Base-by-base conservation (phyloP, 2,888 invertebrate genomes). In the Lepidocyrtinus sp. region DNA sequence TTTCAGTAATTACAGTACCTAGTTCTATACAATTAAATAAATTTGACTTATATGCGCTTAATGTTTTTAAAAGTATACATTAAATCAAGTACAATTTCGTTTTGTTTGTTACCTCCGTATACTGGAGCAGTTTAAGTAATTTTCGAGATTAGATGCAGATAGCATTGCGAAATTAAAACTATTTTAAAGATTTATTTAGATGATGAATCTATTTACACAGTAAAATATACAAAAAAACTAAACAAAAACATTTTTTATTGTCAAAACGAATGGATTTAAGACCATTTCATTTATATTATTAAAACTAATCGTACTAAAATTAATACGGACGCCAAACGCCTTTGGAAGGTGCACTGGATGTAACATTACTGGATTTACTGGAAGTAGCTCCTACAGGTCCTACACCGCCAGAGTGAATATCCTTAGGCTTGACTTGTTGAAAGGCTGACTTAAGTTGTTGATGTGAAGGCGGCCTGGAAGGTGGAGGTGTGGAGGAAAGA, bases 301-400 rank as follows among this genome's bases (percentile, higher is more conserved):
- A 69, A 64, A 36, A 12, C 36, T 46, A n/a, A n/a, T 59, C 1
- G 45, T 61, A 25, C 46, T 61, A 70, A 63, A 27, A 59, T 83
- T 64, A 86, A 64, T 86, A 86, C 9, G 86, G 86, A 72, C 85
- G 71, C 86, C 86, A 86, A 21, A 86, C 84, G 15, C 84, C 84
- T 82, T 86, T 86, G 12, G 83, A 82, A 1, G 86, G 83, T 5
- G 83, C 83, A 72, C 59, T 83, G 22, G 84, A 83, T 12, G 86
- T 84, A 17, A 83, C 81, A 17, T 75, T 83, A 2, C 81, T 73
- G 7, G 77, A 50, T 46, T 62, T 71, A n/a, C n/a, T n/a, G n/a
- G n/a, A n/a, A 19, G n/a, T 24, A 3, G 67, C 80, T 1, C 82
- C 72, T 22, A 76, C 82, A 2, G 83, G 85, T 7, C 82, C 82